Base-by-base conservation (phyloP, 1,140 invertebrate genomes). In the Ladona fulva region DNA sequence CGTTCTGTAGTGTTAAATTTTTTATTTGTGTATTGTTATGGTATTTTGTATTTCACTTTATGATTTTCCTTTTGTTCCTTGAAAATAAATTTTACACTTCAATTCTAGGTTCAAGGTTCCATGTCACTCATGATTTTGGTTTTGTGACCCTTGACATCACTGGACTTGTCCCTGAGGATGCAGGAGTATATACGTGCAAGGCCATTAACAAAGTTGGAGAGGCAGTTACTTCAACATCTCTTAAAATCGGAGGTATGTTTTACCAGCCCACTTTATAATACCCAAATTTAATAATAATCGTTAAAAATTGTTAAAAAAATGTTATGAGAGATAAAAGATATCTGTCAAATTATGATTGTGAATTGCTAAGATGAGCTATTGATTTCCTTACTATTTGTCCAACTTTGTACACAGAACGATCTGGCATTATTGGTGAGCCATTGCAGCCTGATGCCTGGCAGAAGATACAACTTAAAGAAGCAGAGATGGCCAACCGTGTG, bases 151-250 rank as follows among this genome's bases (percentile, higher is more conserved):
- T 98, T 81, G 95, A 98, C 82, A 96, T 98, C 76, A 90, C 91
- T 81, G 92, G 93, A 24, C 93, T 94, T 8, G 94, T 97, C 74
- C 88, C 93, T 8, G 92, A 96, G 84, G 96, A 98, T 86, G 93
- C 94, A 76, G 96, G 96, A 25, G 88, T 97, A 0, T 97, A 97
- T 83, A 95, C 94, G 87, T 97, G 95, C 82, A 96, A 96, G 85
- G 95, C 96, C 0, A 94, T 94, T 75, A 97, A 97, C 83, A 91
- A 89, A 81, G 90, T 95, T 73, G 96, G 96, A 24, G 95, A 97
- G 85, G 95, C 95, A 14, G 93, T 96, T 0, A 95, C 94, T 7
- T 95, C 94, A 3, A 96, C 94, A 74, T 90, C 94, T 0, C 87
- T 96, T 80, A 95, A 95, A 86, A 93, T 96, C 0, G 95, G 93